Conservation (phyloP, 1,140 invertebrate species). For the Ostrea denselamellosa region DNA sequence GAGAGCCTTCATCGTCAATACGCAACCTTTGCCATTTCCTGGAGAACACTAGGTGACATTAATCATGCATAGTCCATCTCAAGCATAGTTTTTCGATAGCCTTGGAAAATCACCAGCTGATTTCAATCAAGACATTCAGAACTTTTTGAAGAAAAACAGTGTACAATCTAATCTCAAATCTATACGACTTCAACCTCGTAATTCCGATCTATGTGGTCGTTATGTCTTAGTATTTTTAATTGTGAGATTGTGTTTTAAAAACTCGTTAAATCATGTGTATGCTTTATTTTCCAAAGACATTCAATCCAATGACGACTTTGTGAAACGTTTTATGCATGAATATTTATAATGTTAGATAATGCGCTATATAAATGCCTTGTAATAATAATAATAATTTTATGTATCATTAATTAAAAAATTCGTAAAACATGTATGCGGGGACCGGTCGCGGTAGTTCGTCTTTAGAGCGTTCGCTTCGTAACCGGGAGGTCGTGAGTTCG, state of each 20-base stretch:
- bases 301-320: slow-evolving; percentile 25
- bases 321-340: not conserved
- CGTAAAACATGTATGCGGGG: no score
- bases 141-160: slow-evolving; percentile 29
- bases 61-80: not conserved
- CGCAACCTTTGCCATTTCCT: slow-evolving; percentile 29
- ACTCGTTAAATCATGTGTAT: slow-evolving; percentile 27
- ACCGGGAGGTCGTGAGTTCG: no score
- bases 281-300: not conserved
- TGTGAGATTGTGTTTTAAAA: slow-evolving; percentile 43
- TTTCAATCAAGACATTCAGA: slow-evolving; percentile 23
- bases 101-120: slow-evolving; percentile 46
- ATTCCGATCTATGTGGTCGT: slow-evolving; percentile 38
- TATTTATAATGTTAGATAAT: no score
- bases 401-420: slow-evolving; percentile 18
- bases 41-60: slow-evolving; percentile 51
- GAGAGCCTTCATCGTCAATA: slow-evolving; percentile 42
- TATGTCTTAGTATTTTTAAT: slow-evolving; percentile 43
- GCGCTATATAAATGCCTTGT: no score
- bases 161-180: slow-evolving; percentile 18
- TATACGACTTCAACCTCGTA: slow-evolving; percentile 28
- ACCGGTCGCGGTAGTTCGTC: no score
- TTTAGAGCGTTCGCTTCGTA: no score
- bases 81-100: slow-evolving; percentile 47
- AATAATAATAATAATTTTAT: no score